Evolutionary conservation across 37 sponge, comb jelly and placozoan species (phyloP).

Genomic region (Bolinopsis microptera): DNA sequence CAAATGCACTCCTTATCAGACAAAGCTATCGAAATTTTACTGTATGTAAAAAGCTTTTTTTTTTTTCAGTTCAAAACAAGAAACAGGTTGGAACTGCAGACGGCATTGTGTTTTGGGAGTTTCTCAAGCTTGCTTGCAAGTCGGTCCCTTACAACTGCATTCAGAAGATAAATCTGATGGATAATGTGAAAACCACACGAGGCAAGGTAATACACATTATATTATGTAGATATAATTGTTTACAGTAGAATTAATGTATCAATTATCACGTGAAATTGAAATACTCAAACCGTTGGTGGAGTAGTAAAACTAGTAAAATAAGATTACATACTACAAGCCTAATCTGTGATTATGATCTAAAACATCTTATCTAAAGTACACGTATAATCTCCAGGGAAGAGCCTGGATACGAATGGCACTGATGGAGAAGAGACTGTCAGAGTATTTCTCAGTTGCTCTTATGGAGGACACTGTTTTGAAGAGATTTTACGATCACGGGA

Average conservation of each 20-base stretch:
- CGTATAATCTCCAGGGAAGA: slow-evolving; percentile 61
- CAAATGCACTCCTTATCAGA: too few relatives aligned
- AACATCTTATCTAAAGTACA: too few relatives aligned
- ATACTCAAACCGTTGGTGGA: too few relatives aligned
- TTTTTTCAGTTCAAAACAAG: not conserved
- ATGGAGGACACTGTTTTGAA: slow-evolving; percentile 7
- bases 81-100: slow-evolving; percentile 23
- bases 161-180: slow-evolving; percentile 51
- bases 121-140: slow-evolving; percentile 63
- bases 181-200: slow-evolving; percentile 44
- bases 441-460: slow-evolving; percentile 54
- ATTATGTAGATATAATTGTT: too few relatives aligned
- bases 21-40: too few relatives aligned
- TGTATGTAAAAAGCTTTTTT: too few relatives aligned
- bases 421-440: slow-evolving; percentile 69
- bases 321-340: too few relatives aligned
- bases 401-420: slow-evolving; percentile 70
- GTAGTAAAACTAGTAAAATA: too few relatives aligned
- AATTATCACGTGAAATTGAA: too few relatives aligned
- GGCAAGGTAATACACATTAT: slow-evolving; percentile 67
- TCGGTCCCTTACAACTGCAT: slow-evolving; percentile 67
- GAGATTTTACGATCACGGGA: slow-evolving; percentile 20
- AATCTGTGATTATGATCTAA: too few relatives aligned
- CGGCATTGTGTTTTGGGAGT: slow-evolving; percentile 59
- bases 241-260: too few relatives aligned